These are phyloP conservation scores for Pangasius macronema DNA, from an alignment of 2,797 vertebrate genomes.

Conservation along the genomic window DNA sequence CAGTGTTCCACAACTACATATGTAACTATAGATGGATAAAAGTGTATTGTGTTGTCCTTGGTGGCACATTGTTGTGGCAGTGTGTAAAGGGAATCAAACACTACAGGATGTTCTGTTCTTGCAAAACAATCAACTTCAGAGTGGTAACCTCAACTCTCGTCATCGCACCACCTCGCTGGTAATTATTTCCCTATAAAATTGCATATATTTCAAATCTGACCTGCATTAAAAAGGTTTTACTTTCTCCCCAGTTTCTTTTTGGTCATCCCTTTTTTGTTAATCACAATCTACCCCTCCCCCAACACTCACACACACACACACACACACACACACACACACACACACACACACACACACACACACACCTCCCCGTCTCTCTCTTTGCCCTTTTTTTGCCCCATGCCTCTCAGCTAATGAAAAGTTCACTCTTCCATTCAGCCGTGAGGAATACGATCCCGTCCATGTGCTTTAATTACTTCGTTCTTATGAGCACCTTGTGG, in stretches of 20 bases:
- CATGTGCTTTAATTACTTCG: conserved; percentile 22
- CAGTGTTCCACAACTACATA: background rate
- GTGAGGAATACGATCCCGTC: conserved; percentile 59
- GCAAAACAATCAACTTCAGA: background rate
- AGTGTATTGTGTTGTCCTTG: background rate
- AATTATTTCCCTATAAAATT: background rate
- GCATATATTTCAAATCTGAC: background rate
- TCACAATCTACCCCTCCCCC: background rate
- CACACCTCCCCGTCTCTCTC: conserved; percentile 2
- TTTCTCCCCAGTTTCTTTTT: background rate
- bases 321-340: conserved; percentile 13
- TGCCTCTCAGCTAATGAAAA: conserved; percentile 62
- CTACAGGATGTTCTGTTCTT: background rate
- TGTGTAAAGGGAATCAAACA: background rate
- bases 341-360: conserved; percentile 2
- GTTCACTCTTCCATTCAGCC: conserved; percentile 61
- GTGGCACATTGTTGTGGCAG: background rate
- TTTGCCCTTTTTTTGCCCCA: conserved; percentile 51
- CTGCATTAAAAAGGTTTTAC: background rate
- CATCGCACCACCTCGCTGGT: background rate
- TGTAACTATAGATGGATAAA: background rate
- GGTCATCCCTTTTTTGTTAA: background rate
- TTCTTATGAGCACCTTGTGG: conserved; percentile 24
- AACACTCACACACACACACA: background rate
- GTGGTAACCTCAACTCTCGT: background rate